Evolutionary conservation across 2,797 vertebrate species (phyloP).

Genomic region (Rousettus madagascariensis): DNA sequence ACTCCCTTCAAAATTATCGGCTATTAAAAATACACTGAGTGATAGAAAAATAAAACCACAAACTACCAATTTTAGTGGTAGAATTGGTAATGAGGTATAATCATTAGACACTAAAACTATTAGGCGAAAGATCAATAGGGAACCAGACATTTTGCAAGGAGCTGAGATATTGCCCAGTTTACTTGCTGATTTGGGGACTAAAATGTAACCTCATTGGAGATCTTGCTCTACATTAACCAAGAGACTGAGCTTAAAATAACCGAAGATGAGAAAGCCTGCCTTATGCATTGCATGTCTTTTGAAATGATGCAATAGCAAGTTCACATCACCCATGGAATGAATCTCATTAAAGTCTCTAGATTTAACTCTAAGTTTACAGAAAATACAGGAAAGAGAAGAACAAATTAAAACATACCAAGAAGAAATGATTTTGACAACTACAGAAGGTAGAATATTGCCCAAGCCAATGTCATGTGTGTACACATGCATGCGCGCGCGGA

Average conservation of each 20-base stretch:
- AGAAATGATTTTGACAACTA: neutral
- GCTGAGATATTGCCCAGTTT: neutral
- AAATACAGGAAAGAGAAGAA: neutral
- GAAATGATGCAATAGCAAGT: neutral
- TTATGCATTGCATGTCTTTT: neutral
- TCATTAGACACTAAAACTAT: neutral
- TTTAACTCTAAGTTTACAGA: neutral
- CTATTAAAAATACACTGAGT: neutral
- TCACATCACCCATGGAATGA: neutral
- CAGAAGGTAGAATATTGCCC: neutral
- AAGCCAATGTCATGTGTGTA: neutral
- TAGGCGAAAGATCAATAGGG: neutral
- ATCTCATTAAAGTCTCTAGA: neutral
- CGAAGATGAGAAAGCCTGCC: neutral
- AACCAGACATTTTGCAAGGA: neutral
- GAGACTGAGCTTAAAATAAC: neutral
- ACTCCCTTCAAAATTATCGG: neutral
- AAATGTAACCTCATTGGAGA: neutral
- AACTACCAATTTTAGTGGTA: neutral
- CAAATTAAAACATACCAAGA: neutral
- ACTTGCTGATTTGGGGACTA: neutral
- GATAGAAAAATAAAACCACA: neutral
- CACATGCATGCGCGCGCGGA: rapidly evolving
- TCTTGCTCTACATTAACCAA: neutral
- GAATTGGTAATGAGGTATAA: neutral